Evolutionary conservation across 2,888 invertebrate species (phyloP), one percentile per base, ranked within the genome.

Genomic region (Pyrocoelia pectoralis): DNA sequence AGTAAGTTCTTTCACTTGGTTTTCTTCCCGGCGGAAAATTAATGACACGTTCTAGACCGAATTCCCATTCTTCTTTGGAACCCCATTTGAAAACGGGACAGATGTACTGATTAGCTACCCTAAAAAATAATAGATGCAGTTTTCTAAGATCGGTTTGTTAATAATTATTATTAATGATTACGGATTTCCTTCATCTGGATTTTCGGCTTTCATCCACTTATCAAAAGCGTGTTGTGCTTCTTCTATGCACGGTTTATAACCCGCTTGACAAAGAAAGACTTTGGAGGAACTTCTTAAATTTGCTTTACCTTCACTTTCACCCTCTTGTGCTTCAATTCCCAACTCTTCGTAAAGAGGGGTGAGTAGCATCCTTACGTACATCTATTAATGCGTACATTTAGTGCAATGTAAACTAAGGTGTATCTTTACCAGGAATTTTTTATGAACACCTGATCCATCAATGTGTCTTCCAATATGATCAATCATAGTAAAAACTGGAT

Each of bases 51-150:
- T 92, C 87, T 0, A 94, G 83, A 29, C 92, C 93, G 71, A 93
- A 93, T 68, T 92, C 88, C 93, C 93, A 94, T 78, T 93, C 93
- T 46, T 90, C 88, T 70, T 85, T 84, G 0, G 89, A 87, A 0
- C 93, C 93, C 89, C 91, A 93, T 80, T 89, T 89, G 79, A 93
- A 93, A 0, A 93, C 91, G 0, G 93, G 91, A 66, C 93, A 93
- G 66, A 93, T 87, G 78, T 87, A 90, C 74, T 89, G 88, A 78
- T 90, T 91, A 13, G 90, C 85, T 51, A 92, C 87, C 4, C 93
- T 93, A 77, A 5, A 24, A 24, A n/a, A n/a, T n/a, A n/a, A n/a
- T n/a, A n/a, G n/a, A n/a, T n/a, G n/a, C n/a, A n/a, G n/a, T n/a
- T n/a, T n/a, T n/a, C n/a, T n/a, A n/a, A n/a, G n/a, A n/a, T n/a